Evolutionary conservation across 2,888 invertebrate species (phyloP).

Genomic region (Meloe dianella): DNA sequence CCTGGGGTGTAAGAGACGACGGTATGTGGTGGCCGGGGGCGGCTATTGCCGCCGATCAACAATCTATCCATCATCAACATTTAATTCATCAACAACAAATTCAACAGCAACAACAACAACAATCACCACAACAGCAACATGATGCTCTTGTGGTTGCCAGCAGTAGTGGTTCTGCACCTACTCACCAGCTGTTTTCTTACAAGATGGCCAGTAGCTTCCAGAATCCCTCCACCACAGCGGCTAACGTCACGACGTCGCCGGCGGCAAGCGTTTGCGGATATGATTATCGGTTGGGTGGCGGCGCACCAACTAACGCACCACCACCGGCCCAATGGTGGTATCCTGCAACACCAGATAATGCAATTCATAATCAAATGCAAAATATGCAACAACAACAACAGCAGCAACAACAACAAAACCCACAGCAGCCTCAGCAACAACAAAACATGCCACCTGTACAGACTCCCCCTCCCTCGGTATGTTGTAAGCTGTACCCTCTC

Average conservation of each 20-base stretch:
- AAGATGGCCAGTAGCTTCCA: conserved; percentile 87
- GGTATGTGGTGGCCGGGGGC: conserved; percentile 69
- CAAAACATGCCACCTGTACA: conserved; percentile 57
- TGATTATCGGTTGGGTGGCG: conserved; percentile 71
- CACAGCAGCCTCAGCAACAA: conserved; percentile 38
- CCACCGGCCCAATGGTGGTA: conserved; percentile 77
- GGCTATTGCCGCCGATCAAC: conserved; percentile 62
- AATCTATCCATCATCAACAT: conserved; percentile 47
- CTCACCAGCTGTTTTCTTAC: conserved; percentile 78
- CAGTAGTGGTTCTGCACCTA: conserved; percentile 65
- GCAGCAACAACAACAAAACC: conserved; percentile 31
- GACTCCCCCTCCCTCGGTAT: conserved; percentile 58
- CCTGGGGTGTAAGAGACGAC: conserved; percentile 69
- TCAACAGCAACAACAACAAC: conserved; percentile 55
- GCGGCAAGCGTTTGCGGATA: conserved; percentile 64
- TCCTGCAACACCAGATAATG: conserved; percentile 67
- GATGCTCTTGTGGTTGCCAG: conserved; percentile 61
- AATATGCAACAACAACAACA: conserved; percentile 60
- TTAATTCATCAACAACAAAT: conserved; percentile 53
- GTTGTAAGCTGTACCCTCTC: conserved; percentile 34
- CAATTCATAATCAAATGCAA: conserved; percentile 63
- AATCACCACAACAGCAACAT: conserved; percentile 53
- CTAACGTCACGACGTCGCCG: conserved; percentile 68
- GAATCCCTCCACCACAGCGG: conserved; percentile 71
- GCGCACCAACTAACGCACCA: conserved; percentile 49